Evolutionary conservation across 2,113 vertebrate species (phyloP).

Genomic region (Notothenia rossii): DNA sequence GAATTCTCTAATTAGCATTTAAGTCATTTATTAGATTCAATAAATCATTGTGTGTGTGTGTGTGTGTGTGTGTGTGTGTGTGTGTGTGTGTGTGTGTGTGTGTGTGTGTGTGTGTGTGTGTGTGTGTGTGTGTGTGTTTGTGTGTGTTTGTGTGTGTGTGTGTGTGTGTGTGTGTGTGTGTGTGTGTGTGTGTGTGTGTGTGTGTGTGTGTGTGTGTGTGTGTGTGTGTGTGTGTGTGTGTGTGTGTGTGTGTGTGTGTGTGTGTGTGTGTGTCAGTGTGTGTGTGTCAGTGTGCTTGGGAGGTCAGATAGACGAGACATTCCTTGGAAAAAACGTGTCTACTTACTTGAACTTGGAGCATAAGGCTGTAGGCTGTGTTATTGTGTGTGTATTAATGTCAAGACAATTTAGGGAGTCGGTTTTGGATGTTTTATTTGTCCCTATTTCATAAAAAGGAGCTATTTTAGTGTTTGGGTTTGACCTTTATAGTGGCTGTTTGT

Average conservation of each 20-base stretch:
- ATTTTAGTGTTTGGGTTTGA: slow-evolving; percentile 23
- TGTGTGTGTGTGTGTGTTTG: neutral
- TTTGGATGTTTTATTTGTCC: neutral
- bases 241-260: neutral
- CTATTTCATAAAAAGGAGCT: slow-evolving; percentile 15
- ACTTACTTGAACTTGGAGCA: slow-evolving; percentile 13
- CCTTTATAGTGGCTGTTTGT: slow-evolving; percentile 21
- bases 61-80: slow-evolving; percentile 17
- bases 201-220: neutral
- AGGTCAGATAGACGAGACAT: slow-evolving; percentile 23
- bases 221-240: neutral
- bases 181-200: neutral
- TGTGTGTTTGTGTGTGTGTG: slow-evolving; percentile 5
- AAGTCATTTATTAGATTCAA: slow-evolving; percentile 48
- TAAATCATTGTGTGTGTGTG: too few relatives aligned
- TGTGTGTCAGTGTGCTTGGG: neutral
- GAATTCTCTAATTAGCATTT: slow-evolving; percentile 30
- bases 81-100: neutral
- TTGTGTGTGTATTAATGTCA: neutral
- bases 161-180: slow-evolving; percentile 20
- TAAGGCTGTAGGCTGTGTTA: neutral
- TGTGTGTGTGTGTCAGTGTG: neutral
- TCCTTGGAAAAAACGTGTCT: slow-evolving; percentile 28
- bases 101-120: neutral
- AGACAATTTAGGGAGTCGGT: neutral